Evolutionary conservation across 2,888 invertebrate genomes (phyloP), one percentile per base, ranked within the genome.

Genomic region (Drosophila melanosoma): DNA sequence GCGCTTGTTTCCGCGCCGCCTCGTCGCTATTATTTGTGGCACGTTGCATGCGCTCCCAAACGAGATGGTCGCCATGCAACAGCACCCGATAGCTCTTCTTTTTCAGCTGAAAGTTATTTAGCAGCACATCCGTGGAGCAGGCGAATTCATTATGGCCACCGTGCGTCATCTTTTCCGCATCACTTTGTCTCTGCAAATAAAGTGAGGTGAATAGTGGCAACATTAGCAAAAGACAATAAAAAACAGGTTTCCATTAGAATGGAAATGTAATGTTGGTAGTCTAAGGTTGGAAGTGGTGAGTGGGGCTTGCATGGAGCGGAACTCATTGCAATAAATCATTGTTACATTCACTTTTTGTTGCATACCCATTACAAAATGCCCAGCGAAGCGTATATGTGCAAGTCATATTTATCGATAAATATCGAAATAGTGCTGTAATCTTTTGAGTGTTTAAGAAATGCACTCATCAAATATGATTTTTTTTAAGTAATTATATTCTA

Each of bases 31-130:
- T 75, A 53, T 82, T 76, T 1, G 38, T 1, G 0, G 58, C 57
- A 1, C 51, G 62, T 60, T 91, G 77, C 78, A 91, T 69, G 54
- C 94, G 94, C 87, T 95, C 95, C 95, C 96, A 96, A 56, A 95
- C 94, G 68, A 96, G 92, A 63, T 94, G 94, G 76, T 94, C 94
- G 61, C 94, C 94, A 91, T 95, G 95, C 79, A 95, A 94, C 91
- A 95, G 94, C 20, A 95, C 95, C 73, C 94, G 94, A 89, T 94
- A 94, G 81, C 94, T 94, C 91, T 95, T 95, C 87, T 95, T 95
- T 77, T 94, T 94, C 68, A 94, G 94, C 56, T 94, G 92, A 91
- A 96, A 95, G 75, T 94, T 95, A 81, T 94, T 94, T 32, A 95
- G 82, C 70, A 93, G 79, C 68, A 93, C 91, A 72, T 93, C 92